These are phyloP conservation scores for Brachylomia viminalis DNA, from an alignment of 2,888 invertebrate species.

Conservation along the genomic window DNA sequence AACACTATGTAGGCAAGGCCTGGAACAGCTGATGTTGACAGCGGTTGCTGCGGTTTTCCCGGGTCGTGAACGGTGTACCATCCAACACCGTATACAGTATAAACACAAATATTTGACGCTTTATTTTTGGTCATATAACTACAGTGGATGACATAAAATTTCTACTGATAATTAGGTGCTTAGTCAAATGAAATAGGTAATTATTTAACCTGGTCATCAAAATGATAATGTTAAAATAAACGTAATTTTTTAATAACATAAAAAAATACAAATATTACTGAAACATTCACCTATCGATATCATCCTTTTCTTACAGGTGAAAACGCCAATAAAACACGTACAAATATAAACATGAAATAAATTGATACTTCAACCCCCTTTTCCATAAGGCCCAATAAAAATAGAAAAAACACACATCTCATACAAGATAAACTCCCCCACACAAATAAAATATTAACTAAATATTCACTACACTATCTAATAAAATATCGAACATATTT, in stretches of 20 bases:
- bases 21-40: constrained; percentile 84
- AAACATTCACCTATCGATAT: not conserved
- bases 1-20: constrained; percentile 68
- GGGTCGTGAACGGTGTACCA: constrained; percentile 64
- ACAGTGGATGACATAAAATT: not conserved
- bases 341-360: constrained; percentile 25
- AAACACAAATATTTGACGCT: constrained; percentile 57
- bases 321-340: not conserved
- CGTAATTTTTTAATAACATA: not conserved
- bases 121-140: constrained; percentile 46
- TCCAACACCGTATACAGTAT: constrained; percentile 67
- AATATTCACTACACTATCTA: constrained; percentile 78
- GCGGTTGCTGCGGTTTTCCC: constrained; percentile 80
- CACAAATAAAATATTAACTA: constrained; percentile 69
- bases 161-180: too few species aligned
- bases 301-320: not conserved
- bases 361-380: constrained; percentile 26
- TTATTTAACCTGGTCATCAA: too few species aligned
- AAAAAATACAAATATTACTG: too few species aligned
- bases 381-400: constrained; percentile 40
- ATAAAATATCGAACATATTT: constrained; percentile 84
- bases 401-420: constrained; percentile 28
- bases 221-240: not conserved
- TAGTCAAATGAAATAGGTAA: not conserved
- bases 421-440: constrained; percentile 36